Evolutionary conservation across 92 coral and sea anemone species (phyloP).

Genomic region (Porites evermanni): DNA sequence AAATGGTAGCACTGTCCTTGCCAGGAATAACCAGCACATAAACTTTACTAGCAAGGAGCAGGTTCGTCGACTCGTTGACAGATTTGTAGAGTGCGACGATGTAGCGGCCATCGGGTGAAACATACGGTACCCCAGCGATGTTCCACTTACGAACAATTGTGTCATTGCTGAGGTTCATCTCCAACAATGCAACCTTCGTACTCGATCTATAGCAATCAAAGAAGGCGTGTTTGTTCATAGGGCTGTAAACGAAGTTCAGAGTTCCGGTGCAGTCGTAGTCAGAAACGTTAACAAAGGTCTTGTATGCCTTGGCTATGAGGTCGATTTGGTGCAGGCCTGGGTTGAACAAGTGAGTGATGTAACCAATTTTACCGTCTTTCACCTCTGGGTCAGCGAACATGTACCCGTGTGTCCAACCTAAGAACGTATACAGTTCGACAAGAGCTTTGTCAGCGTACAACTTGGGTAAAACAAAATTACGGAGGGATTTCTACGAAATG

Average conservation of each 20-base stretch:
- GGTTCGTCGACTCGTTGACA: slow-evolving; percentile 33
- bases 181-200: not conserved
- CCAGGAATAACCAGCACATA: slow-evolving; percentile 30
- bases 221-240: slow-evolving; percentile 49
- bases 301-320: slow-evolving; percentile 46
- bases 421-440: not conserved
- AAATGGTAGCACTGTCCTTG: not conserved
- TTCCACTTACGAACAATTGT: slow-evolving; percentile 23
- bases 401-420: slow-evolving; percentile 66
- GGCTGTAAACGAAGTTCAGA: slow-evolving; percentile 52
- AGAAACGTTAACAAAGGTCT: slow-evolving; percentile 39
- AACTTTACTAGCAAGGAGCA: slow-evolving; percentile 41
- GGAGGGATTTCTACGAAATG: no score
- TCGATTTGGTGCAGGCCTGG: slow-evolving; percentile 61
- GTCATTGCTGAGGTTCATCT: slow-evolving; percentile 16
- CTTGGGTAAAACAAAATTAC: no score
- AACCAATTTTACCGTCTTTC: slow-evolving; percentile 47
- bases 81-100: slow-evolving; percentile 36
- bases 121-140: slow-evolving; percentile 48
- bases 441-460: not conserved
- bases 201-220: slow-evolving; percentile 26
- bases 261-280: slow-evolving; percentile 57
- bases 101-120: slow-evolving; percentile 63
- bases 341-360: slow-evolving; percentile 62
- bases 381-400: slow-evolving; percentile 54